Percentiles rank a stretch among this genome's conserved stretches.
These are phyloP conservation scores for Hemistola chrysoprasaria DNA, from an alignment of 2,888 invertebrate genomes.

Conservation along the genomic window DNA sequence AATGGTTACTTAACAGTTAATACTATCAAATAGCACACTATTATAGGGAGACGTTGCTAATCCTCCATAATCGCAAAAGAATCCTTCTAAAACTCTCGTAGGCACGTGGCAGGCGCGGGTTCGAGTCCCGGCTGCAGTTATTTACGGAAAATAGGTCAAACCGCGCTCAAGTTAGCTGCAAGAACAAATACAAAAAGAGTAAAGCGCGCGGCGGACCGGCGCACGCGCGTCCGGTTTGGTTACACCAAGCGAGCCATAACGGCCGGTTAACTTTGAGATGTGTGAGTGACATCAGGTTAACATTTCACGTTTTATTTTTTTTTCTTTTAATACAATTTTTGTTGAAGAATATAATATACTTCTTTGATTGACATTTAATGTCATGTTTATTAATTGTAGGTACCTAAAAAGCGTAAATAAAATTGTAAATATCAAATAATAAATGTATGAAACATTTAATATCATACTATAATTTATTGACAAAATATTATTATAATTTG, in stretches of 20 bases:
- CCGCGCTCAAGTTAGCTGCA: slow-evolving; percentile 77
- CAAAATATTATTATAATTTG: slow-evolving; percentile 19
- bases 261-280: slow-evolving; percentile 14
- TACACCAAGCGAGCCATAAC: slow-evolving; percentile 23
- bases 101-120: slow-evolving; percentile 58
- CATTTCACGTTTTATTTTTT: no score
- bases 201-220: slow-evolving; percentile 54
- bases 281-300: background rate
- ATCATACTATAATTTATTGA: slow-evolving; percentile 6
- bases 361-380: no score
- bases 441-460: background rate
- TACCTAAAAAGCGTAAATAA: no score
- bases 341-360: no score
- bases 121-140: slow-evolving; percentile 68
- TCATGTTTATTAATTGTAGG: no score
- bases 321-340: no score
- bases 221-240: slow-evolving; percentile 23
- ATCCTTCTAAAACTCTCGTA: slow-evolving; percentile 26
- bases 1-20: no score
- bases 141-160: slow-evolving; percentile 78
- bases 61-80: slow-evolving; percentile 28
- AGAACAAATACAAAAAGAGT: slow-evolving; percentile 81
- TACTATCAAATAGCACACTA: background rate
- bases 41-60: slow-evolving; percentile 7
- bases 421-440: no score